Evolutionary conservation across 2,113 vertebrate genomes (phyloP).

Genomic region (Hemicordylus capensis): DNA sequence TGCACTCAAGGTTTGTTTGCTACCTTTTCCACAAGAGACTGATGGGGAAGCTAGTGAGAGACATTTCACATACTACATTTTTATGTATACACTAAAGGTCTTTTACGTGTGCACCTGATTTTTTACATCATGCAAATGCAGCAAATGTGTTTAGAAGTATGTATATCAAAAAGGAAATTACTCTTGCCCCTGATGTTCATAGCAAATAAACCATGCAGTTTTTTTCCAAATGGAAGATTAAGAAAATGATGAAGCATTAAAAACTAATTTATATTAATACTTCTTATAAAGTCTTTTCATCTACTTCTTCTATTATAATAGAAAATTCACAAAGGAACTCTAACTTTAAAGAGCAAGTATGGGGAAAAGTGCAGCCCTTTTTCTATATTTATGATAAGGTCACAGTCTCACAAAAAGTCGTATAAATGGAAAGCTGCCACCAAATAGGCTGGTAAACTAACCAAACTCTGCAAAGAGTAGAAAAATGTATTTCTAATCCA

Average conservation of each 20-base stretch:
- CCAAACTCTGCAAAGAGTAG: background rate
- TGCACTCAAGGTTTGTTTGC: background rate
- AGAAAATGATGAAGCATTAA: background rate
- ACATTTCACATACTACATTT: background rate
- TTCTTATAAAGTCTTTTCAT: background rate
- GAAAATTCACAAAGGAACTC: background rate
- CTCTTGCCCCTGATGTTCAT: background rate
- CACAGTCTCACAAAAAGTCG: background rate
- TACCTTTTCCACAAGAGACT: background rate
- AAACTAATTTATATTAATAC: conserved; percentile 4
- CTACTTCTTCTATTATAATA: background rate
- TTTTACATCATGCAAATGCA: too few relatives aligned
- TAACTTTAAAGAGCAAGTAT: conserved; percentile 17
- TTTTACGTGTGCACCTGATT: background rate
- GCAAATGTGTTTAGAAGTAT: too few relatives aligned
- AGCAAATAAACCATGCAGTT: background rate
- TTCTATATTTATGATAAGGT: conserved; percentile 19
- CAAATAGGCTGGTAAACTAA: conserved; percentile 24
- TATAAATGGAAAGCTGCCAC: conserved; percentile 28
- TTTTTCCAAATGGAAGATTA: background rate
- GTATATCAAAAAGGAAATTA: too few relatives aligned
- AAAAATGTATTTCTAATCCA: conserved; percentile 15
- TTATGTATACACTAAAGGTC: background rate
- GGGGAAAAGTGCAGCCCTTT: background rate
- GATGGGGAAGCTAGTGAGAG: background rate